These are phyloP conservation scores for Scotopteryx bipunctaria DNA, from an alignment of 2,888 invertebrate genomes.

Conservation along the genomic window DNA sequence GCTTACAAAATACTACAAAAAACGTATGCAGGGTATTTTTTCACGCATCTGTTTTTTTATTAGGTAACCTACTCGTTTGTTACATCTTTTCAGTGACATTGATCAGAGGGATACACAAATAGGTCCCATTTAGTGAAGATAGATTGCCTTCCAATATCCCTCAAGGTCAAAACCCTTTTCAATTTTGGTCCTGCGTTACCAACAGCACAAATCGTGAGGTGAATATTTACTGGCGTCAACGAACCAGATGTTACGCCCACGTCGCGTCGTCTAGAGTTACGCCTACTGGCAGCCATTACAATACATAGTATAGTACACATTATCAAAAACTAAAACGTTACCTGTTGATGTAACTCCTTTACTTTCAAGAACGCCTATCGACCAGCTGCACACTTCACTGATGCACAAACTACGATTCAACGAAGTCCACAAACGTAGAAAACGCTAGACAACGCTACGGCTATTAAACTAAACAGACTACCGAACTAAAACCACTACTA, in stretches of 20 bases:
- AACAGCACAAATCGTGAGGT: slow-evolving; percentile 35
- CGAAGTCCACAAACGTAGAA: slow-evolving; percentile 6
- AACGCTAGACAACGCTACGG: slow-evolving; percentile 20
- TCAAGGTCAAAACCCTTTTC: slow-evolving; percentile 25
- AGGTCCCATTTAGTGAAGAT: not conserved
- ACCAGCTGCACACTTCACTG: slow-evolving; percentile 12
- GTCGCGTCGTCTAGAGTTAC: slow-evolving; percentile 70
- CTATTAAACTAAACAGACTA: slow-evolving; percentile 40
- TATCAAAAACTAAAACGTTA: slow-evolving; percentile 53
- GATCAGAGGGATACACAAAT: too few relatives aligned
- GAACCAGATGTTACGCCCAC: slow-evolving; percentile 67
- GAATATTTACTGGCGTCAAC: slow-evolving; percentile 62
- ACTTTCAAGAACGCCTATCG: slow-evolving; percentile 34
- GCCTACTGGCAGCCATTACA: slow-evolving; percentile 57
- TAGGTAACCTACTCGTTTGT: too few relatives aligned
- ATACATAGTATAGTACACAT: slow-evolving; percentile 42
- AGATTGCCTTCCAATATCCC: not conserved
- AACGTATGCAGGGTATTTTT: too few relatives aligned
- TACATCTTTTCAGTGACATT: not conserved
- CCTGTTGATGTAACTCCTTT: slow-evolving; percentile 65
- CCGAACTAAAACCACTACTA: slow-evolving; percentile 46
- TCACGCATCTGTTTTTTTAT: too few relatives aligned
- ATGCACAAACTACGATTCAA: not conserved
- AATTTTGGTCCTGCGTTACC: slow-evolving; percentile 18
- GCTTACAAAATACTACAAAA: too few relatives aligned